These are phyloP conservation scores for Cremastinae sp. DNA, from an alignment of 2,888 invertebrate genomes.

Conservation along the genomic window DNA sequence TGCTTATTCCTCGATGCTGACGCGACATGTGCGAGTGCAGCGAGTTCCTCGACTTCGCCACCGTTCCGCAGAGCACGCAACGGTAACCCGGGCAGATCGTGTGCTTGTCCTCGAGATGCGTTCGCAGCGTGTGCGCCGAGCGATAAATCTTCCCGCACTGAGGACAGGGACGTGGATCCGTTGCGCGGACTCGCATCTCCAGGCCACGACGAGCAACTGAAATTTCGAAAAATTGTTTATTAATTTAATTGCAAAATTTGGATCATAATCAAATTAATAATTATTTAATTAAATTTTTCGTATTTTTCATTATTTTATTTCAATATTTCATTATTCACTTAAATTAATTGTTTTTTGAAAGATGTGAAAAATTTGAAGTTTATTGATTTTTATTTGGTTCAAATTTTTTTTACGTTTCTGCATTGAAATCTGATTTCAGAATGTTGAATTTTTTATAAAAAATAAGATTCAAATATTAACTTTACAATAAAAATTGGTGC, in stretches of 20 bases:
- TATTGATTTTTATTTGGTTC: too few species aligned
- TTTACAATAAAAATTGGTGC: not conserved
- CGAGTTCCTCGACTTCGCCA: conserved; percentile 95
- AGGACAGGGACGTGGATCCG: conserved; percentile 95
- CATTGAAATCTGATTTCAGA: too few species aligned
- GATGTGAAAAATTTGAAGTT: too few species aligned
- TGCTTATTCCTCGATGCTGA: conserved; percentile 95
- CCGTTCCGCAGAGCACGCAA: conserved; percentile 95
- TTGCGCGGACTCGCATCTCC: conserved; percentile 93
- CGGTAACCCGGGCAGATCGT: conserved; percentile 95
- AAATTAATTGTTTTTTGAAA: too few species aligned
- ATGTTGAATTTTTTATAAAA: too few species aligned
- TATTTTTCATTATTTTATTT: too few species aligned
- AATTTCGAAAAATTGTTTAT: conserved; percentile 54
- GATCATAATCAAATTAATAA: too few species aligned
- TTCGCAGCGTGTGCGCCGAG: conserved; percentile 94
- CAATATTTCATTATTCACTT: too few species aligned
- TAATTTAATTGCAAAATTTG: not conserved
- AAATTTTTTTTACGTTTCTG: too few species aligned
- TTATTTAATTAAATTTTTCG: too few species aligned
- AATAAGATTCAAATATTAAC: too few species aligned
- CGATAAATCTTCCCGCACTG: conserved; percentile 96
- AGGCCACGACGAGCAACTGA: conserved; percentile 89
- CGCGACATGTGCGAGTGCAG: conserved; percentile 96
- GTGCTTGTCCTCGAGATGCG: conserved; percentile 96